phyloP scores from a whole-genome alignment of 2,113 vertebrate species.

The Himantopus leucocephalus region DNA sequence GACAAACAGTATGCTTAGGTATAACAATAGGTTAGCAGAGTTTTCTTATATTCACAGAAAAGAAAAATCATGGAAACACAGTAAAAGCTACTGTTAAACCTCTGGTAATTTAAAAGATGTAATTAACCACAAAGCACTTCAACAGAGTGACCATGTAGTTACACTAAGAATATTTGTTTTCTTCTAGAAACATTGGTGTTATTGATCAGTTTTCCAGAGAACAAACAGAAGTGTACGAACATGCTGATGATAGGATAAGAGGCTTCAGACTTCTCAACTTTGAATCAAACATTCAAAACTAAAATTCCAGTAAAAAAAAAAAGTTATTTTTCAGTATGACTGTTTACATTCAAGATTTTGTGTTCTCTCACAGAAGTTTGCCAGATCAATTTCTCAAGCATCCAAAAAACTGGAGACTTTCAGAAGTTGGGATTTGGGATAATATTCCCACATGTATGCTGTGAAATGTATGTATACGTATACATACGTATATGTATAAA shows the following conservation, averaged over 20 bases:
- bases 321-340: neutral
- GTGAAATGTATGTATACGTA: neutral
- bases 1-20: neutral
- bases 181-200: neutral
- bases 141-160: neutral
- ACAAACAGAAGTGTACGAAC: neutral
- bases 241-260: neutral
- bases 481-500: too few species aligned
- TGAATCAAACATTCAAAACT: neutral
- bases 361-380: neutral
- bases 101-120: neutral
- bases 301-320: neutral
- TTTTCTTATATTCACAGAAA: neutral
- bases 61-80: neutral
- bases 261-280: neutral
- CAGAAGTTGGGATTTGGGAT: neutral
- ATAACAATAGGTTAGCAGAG: neutral
- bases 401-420: neutral
- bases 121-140: neutral
- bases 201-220: neutral
- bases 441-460: neutral
- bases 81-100: neutral
- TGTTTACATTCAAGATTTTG: neutral
- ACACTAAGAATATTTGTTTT: neutral
- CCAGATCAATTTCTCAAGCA: neutral